Percentiles rank a stretch among this genome's conserved stretches.
phyloP scores from a whole-genome alignment of 2,113 vertebrate species.

The rabbit (Oryctolagus cuniculus) region DNA sequence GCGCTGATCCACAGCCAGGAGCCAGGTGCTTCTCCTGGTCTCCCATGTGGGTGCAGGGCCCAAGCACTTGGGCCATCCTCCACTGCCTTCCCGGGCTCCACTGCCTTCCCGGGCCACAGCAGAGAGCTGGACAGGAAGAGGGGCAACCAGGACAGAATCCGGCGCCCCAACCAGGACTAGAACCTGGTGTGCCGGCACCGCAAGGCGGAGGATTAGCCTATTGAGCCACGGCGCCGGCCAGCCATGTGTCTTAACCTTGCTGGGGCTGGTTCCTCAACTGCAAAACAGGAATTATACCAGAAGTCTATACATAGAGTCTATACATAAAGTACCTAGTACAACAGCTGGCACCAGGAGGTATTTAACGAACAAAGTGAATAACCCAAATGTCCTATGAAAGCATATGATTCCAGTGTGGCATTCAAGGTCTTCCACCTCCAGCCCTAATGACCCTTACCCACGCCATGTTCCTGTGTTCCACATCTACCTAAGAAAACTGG shows the following conservation, averaged over 20 bases:
- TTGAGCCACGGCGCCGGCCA: no score
- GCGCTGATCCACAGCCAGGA: no score
- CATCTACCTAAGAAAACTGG: neutral
- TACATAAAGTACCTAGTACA: neutral
- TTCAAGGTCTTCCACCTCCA: neutral
- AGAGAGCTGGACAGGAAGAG: no score
- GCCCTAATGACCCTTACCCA: neutral
- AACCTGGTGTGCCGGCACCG: no score
- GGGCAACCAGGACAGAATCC: no score
- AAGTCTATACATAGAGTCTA: neutral
- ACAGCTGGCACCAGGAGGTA: neutral
- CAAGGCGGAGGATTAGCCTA: no score
- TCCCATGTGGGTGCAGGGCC: no score
- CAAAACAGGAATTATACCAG: conserved; percentile 6
- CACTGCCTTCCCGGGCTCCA: no score
- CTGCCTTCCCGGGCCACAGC: no score
- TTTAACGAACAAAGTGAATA: conserved; percentile 6
- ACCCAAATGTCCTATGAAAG: neutral
- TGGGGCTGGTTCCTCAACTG: conserved; percentile 11
- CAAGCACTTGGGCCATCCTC: no score
- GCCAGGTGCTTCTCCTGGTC: no score
- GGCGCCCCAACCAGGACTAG: no score
- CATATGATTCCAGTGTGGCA: neutral
- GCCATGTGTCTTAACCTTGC: neutral
- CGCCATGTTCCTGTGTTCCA: neutral